phyloP scores from a whole-genome alignment of 2,888 invertebrate genomes.

The Mycalesis mineus region DNA sequence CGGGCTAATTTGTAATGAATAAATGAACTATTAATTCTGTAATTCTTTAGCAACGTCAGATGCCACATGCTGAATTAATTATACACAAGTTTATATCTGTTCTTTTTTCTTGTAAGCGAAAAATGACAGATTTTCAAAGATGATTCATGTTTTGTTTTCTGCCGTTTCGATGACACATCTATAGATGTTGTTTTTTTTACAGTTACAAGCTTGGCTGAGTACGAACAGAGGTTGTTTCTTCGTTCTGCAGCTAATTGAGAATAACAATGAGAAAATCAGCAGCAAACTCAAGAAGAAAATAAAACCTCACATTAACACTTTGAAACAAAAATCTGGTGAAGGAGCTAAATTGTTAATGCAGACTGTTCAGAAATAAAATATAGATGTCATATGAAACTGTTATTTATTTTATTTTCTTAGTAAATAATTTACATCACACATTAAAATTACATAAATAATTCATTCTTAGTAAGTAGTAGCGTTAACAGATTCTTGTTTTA shows the following conservation, averaged over 20 bases:
- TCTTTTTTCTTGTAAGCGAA: no score
- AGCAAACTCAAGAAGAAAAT: conserved; percentile 70
- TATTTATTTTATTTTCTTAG: conserved; percentile 24
- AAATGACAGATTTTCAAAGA: no score
- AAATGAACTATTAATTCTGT: no score
- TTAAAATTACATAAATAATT: not conserved
- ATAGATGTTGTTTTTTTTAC: conserved; percentile 32
- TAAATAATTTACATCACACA: conserved; percentile 15
- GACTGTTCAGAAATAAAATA: conserved; percentile 58
- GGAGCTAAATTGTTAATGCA: conserved; percentile 82
- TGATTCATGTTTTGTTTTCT: no score
- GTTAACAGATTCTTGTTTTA: no score
- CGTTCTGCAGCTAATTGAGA: conserved; percentile 82
- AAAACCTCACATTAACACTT: conserved; percentile 51
- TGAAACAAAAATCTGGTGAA: conserved; percentile 75
- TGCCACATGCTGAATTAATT: no score
- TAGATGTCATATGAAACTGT: conserved; percentile 35
- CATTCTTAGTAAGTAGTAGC: no score
- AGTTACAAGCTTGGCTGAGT: conserved; percentile 82
- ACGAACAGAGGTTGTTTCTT: conserved; percentile 89
- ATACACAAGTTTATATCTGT: no score
- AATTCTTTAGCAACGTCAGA: no score
- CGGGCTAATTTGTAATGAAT: no score
- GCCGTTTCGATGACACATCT: no score
- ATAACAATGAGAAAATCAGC: conserved; percentile 66